phyloP scores from a whole-genome alignment of 2,888 invertebrate species.

The Lycophotia porphyrea region DNA sequence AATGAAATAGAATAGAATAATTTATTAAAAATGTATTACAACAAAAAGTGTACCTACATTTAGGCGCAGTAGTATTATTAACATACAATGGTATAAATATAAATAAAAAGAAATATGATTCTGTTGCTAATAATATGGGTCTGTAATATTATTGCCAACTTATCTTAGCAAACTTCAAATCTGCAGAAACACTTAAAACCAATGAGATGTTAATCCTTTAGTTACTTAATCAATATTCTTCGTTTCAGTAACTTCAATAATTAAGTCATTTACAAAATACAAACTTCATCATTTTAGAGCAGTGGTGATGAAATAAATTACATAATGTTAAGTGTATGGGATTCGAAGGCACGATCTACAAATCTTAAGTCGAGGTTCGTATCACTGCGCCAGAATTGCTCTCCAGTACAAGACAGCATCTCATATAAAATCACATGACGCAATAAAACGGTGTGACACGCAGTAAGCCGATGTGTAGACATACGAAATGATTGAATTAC shows the following conservation, averaged over 20 bases:
- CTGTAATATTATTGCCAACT: neutral
- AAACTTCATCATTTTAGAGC: neutral
- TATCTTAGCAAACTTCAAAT: neutral
- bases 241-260: neutral
- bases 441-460: constrained; percentile 46
- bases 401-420: neutral
- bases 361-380: neutral
- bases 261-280: neutral
- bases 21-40: no score
- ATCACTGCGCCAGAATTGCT: neutral
- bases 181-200: neutral
- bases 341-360: neutral
- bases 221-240: neutral
- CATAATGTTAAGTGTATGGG: neutral
- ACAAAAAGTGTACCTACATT: no score
- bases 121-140: neutral
- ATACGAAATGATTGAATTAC: constrained; percentile 64
- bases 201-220: neutral
- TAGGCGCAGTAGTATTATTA: no score
- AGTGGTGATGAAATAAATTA: neutral
- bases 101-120: neutral
- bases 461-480: constrained; percentile 48
- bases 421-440: neutral
- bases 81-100: no score
- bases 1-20: no score